phyloP scores from a whole-genome alignment of 1,140 invertebrate genomes.

The Euura lappo region DNA sequence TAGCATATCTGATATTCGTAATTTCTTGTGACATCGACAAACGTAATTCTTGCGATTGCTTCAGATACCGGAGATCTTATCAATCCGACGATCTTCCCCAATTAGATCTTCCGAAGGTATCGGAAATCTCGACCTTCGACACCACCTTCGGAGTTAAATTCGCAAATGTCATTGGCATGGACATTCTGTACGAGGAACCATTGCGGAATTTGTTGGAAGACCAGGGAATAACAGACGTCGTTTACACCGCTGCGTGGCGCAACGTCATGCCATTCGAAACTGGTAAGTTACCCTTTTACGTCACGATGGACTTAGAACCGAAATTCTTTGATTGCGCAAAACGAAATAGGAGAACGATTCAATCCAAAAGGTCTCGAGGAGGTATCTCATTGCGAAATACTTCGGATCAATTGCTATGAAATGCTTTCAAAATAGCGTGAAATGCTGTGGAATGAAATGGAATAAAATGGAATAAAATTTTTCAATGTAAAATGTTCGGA shows the following conservation, averaged over 20 bases:
- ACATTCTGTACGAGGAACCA: slow-evolving; percentile 70
- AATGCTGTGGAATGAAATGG: too few species aligned
- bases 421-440: too few species aligned
- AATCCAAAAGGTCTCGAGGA: too few species aligned
- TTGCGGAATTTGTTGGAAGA: slow-evolving; percentile 59
- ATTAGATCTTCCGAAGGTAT: slow-evolving; percentile 15
- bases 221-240: slow-evolving; percentile 65
- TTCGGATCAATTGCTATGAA: too few species aligned
- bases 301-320: not conserved
- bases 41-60: too few species aligned
- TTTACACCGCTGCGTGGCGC: slow-evolving; percentile 64
- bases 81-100: slow-evolving; percentile 60
- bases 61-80: slow-evolving; percentile 73
- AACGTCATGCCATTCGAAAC: slow-evolving; percentile 71
- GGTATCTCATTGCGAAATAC: too few species aligned
- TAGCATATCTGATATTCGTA: slow-evolving; percentile 66
- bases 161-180: slow-evolving; percentile 72
- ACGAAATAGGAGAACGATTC: too few species aligned
- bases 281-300: slow-evolving; percentile 51
- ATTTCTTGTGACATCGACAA: too few species aligned
- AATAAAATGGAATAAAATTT: too few species aligned
- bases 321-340: not conserved
- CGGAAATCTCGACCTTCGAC: slow-evolving; percentile 61
- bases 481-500: too few species aligned
- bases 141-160: slow-evolving; percentile 81